These are phyloP conservation scores for Yponomeuta cagnagella DNA, from an alignment of 2,888 invertebrate genomes.

Conservation along the genomic window DNA sequence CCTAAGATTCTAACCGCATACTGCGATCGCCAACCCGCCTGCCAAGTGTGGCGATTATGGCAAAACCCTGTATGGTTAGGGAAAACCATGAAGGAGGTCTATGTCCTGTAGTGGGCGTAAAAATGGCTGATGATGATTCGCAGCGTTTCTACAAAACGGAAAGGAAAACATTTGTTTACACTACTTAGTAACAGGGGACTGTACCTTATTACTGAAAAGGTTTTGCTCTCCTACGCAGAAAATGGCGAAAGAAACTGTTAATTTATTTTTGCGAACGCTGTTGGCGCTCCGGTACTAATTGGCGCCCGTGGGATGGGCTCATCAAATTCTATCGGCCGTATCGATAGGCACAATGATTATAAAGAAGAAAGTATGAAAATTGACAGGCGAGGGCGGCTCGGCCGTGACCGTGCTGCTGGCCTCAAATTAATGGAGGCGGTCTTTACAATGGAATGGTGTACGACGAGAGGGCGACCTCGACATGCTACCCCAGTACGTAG, in stretches of 20 bases:
- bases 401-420: constrained; percentile 13
- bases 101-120: too few relatives aligned
- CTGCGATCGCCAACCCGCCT: too few relatives aligned
- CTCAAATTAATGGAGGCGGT: constrained; percentile 6
- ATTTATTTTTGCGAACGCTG: background rate
- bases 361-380: constrained; percentile 13
- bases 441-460: background rate
- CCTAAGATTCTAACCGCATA: too few relatives aligned
- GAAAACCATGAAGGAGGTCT: too few relatives aligned
- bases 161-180: too few relatives aligned
- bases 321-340: constrained; percentile 7
- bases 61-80: too few relatives aligned
- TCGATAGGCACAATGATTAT: background rate
- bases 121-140: too few relatives aligned
- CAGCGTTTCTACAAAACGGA: too few relatives aligned
- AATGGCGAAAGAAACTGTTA: background rate
- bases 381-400: constrained; percentile 3
- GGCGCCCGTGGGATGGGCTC: constrained; percentile 5
- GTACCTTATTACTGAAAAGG: background rate
- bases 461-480: background rate
- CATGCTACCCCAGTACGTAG: too few relatives aligned
- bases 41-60: too few relatives aligned
- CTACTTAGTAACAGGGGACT: too few relatives aligned
- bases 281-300: background rate
- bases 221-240: background rate